These are phyloP conservation scores for Cichladusa arquata DNA, from an alignment of 2,113 vertebrate species.

Conservation along the genomic window DNA sequence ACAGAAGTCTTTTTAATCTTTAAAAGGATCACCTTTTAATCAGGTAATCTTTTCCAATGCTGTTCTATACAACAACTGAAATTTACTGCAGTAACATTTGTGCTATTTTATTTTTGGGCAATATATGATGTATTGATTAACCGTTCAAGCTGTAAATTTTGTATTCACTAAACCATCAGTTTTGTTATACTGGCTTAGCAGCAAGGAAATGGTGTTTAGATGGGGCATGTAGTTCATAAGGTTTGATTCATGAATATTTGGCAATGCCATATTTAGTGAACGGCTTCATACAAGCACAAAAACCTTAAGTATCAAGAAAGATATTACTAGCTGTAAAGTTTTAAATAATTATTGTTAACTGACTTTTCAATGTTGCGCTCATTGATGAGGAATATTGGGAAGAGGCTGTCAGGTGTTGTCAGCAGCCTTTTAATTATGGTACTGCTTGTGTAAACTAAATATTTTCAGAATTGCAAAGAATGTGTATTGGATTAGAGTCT, in stretches of 20 bases:
- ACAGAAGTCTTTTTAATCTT: neutral
- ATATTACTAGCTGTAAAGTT: neutral
- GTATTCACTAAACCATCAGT: neutral
- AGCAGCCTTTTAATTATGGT: neutral
- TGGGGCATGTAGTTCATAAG: neutral
- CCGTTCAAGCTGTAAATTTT: neutral
- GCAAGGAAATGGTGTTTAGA: neutral
- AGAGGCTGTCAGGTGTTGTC: neutral
- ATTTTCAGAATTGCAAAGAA: neutral
- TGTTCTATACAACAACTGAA: neutral
- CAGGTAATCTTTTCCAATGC: neutral
- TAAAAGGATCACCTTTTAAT: neutral
- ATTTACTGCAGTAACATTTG: neutral
- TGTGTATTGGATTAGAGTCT: neutral
- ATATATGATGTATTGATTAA: neutral
- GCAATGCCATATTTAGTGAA: neutral
- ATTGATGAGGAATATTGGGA: neutral
- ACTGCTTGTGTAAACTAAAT: neutral
- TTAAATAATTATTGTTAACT: neutral
- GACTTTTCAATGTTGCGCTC: neutral
- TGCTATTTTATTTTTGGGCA: neutral
- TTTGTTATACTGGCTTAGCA: neutral
- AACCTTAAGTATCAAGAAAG: neutral
- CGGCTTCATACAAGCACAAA: neutral
- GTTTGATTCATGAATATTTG: neutral